Percentiles rank a stretch among this genome's conserved stretches.
These are phyloP conservation scores for Cyclophora punctaria DNA, from an alignment of 2,888 invertebrate species.

Conservation along the genomic window DNA sequence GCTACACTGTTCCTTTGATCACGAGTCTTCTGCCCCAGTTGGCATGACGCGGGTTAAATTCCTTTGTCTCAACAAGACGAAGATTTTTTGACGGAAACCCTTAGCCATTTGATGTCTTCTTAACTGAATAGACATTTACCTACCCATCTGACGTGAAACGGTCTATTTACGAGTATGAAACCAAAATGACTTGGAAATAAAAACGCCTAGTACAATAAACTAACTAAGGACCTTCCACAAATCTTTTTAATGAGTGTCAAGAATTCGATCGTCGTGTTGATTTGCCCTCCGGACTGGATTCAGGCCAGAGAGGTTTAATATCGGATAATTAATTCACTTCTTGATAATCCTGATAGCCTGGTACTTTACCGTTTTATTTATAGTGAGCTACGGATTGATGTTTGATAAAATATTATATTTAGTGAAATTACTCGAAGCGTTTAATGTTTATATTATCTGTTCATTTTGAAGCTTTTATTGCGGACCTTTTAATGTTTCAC, in stretches of 20 bases:
- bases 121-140: neutral
- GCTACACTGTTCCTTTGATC: slow-evolving; percentile 45
- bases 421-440: too few species aligned
- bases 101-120: slow-evolving; percentile 9
- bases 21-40: slow-evolving; percentile 46
- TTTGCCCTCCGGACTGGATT: slow-evolving; percentile 6
- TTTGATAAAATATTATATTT: too few species aligned
- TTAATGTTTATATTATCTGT: too few species aligned
- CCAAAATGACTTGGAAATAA: neutral
- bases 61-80: slow-evolving; percentile 29
- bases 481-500: too few species aligned
- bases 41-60: slow-evolving; percentile 38
- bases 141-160: too few species aligned
- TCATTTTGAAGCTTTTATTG: too few species aligned
- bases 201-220: neutral
- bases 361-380: neutral
- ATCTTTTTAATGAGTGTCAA: too few species aligned
- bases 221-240: neutral
- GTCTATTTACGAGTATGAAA: too few species aligned
- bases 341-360: slow-evolving; percentile 8
- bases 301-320: slow-evolving; percentile 9
- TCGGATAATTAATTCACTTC: slow-evolving; percentile 17
- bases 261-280: neutral
- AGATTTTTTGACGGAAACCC: slow-evolving; percentile 17
- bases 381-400: too few species aligned